phyloP scores from a whole-genome alignment of 2,797 vertebrate species.

The Sardinella longiceps region DNA sequence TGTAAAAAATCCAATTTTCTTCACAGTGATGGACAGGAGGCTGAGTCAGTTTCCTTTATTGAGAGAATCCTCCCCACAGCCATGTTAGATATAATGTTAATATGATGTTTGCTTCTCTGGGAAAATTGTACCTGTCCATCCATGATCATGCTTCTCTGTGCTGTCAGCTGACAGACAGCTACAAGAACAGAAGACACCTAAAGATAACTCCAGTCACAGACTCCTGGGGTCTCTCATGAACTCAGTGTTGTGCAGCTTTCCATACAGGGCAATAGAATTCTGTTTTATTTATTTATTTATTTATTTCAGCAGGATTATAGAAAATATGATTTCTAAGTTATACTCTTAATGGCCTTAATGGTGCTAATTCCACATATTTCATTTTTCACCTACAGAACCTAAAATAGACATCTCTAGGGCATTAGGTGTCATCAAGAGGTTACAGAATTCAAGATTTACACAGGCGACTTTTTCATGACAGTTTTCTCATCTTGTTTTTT shows the following conservation, averaged over 20 bases:
- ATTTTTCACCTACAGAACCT: background rate
- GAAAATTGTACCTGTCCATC: background rate
- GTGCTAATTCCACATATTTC: background rate
- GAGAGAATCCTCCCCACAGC: conserved; percentile 1
- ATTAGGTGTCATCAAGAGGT: background rate
- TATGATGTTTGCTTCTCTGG: background rate
- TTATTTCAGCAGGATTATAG: no score
- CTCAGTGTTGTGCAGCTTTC: background rate
- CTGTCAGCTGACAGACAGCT: background rate
- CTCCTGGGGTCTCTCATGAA: background rate
- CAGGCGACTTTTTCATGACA: background rate
- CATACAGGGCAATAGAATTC: background rate
- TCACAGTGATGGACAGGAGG: background rate
- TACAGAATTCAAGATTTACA: background rate
- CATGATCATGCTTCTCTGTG: background rate
- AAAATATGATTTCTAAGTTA: no score
- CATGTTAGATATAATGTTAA: background rate
- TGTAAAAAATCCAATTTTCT: background rate
- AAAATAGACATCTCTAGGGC: background rate
- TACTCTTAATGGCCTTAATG: no score
- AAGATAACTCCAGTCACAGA: background rate
- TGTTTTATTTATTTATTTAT: background rate
- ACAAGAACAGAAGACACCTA: background rate
- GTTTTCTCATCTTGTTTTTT: background rate
- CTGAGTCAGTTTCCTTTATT: background rate